phyloP scores from a whole-genome alignment of 2,888 invertebrate species.

The Elmis aenea region DNA sequence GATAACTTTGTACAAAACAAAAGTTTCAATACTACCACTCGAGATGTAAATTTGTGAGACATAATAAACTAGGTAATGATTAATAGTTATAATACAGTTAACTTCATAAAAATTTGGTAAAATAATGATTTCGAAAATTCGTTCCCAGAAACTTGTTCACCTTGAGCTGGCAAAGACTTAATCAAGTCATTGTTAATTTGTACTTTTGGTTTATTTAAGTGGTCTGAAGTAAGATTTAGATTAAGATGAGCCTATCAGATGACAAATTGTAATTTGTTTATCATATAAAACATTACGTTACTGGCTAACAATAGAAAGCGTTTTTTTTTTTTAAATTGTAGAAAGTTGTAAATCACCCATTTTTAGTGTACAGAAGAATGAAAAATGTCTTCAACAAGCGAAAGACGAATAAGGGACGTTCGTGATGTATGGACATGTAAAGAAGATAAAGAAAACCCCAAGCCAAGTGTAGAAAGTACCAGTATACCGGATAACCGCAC shows the following conservation, averaged over 20 bases:
- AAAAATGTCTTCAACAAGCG: slow-evolving; percentile 57
- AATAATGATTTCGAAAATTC: too few species aligned
- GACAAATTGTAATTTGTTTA: slow-evolving; percentile 11
- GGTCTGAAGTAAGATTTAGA: slow-evolving; percentile 11
- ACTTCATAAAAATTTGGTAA: too few species aligned
- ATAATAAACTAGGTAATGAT: slow-evolving; percentile 11
- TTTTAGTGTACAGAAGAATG: slow-evolving; percentile 27
- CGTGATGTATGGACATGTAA: slow-evolving; percentile 52
- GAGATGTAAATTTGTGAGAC: slow-evolving; percentile 10
- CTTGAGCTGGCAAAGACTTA: slow-evolving; percentile 43
- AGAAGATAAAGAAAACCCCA: slow-evolving; percentile 43
- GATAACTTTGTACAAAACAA: slow-evolving; percentile 4
- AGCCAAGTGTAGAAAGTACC: slow-evolving; percentile 49
- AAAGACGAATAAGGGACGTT: slow-evolving; percentile 71
- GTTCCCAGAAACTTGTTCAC: slow-evolving; percentile 39
- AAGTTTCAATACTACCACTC: neutral
- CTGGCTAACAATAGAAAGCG: too few species aligned
- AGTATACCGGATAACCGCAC: slow-evolving; percentile 50
- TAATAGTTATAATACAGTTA: slow-evolving; percentile 6
- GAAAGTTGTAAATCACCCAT: slow-evolving; percentile 1
- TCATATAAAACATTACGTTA: too few species aligned
- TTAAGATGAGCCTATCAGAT: slow-evolving; percentile 16
- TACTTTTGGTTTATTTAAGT: slow-evolving; percentile 12
- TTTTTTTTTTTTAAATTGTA: too few species aligned
- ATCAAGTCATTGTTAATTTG: slow-evolving; percentile 14